Conservation (phyloP, 2,113 vertebrate species). For the Oreocharis arfaki region DNA sequence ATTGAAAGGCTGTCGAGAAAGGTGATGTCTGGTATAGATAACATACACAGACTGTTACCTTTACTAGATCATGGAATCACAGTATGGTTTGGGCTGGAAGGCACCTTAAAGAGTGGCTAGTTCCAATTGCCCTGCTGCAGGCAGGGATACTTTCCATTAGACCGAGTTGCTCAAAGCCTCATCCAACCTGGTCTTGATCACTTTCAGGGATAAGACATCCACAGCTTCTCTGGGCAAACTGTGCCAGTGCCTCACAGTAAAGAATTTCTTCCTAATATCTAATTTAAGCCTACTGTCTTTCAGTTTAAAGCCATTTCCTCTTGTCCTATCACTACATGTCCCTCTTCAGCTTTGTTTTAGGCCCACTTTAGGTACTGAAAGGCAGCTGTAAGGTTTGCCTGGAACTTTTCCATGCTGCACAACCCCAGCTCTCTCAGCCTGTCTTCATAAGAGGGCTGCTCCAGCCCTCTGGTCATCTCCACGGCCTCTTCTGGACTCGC, state of each 20-base stretch:
- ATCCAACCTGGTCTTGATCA: not conserved
- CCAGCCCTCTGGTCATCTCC: not conserved
- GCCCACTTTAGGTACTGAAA: not conserved
- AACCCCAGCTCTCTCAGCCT: not conserved
- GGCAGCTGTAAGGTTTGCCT: not conserved
- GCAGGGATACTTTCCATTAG: not conserved
- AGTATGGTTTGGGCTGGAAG: not conserved
- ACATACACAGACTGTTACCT: fast-evolving
- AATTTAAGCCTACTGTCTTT: not conserved
- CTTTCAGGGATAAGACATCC: not conserved
- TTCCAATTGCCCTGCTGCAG: not conserved
- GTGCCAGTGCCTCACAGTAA: not conserved
- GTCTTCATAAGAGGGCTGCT: not conserved
- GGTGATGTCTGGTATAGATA: not conserved
- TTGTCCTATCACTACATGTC: not conserved
- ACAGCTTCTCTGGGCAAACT: not conserved
- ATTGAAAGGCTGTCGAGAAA: not conserved
- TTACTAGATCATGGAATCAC: not conserved
- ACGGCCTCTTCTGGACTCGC: not conserved
- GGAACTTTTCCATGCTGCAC: not conserved
- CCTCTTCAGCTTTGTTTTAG: not conserved
- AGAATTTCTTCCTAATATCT: not conserved
- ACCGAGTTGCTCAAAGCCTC: not conserved
- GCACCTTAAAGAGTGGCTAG: not conserved
- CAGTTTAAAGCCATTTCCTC: not conserved